Conservation (phyloP, 2,888 invertebrate genomes). For the Synergus japonicus region DNA sequence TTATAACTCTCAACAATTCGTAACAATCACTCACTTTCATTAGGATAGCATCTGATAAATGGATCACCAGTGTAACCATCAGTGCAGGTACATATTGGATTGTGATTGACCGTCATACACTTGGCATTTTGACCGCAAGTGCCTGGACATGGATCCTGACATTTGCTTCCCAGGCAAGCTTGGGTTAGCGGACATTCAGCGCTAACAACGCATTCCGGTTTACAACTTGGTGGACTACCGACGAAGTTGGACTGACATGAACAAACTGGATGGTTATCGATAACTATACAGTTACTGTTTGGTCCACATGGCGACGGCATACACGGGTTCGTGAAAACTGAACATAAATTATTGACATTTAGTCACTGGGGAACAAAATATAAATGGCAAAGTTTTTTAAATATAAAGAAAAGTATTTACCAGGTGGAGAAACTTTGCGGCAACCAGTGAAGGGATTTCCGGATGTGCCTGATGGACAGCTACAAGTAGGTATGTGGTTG, state of each 20-base stretch:
- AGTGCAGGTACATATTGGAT: conserved; percentile 89
- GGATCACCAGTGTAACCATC: conserved; percentile 88
- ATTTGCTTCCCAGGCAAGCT: conserved; percentile 88
- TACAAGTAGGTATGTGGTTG: conserved; percentile 87
- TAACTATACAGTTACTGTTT: conserved; percentile 86
- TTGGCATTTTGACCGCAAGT: conserved; percentile 88
- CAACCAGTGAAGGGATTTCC: conserved; percentile 87
- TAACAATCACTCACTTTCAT: conserved; percentile 78
- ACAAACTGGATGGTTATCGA: conserved; percentile 85
- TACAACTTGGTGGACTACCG: conserved; percentile 88
- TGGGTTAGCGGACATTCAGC: conserved; percentile 87
- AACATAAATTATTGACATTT: conserved; percentile 35
- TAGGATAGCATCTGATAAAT: conserved; percentile 79
- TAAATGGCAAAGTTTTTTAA: neutral
- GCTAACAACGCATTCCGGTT: conserved; percentile 89
- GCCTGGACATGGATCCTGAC: conserved; percentile 88
- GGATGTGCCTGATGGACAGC: conserved; percentile 83
- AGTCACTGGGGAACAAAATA: neutral
- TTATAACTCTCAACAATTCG: no score
- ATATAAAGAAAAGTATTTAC: conserved; percentile 50
- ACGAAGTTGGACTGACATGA: conserved; percentile 85
- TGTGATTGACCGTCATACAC: conserved; percentile 90
- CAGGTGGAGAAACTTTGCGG: conserved; percentile 76
- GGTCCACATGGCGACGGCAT: conserved; percentile 89
- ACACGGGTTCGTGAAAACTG: conserved; percentile 78